These are phyloP conservation scores for Sphenopsis melanotis DNA, from an alignment of 2,797 vertebrate genomes.

Conservation along the genomic window DNA sequence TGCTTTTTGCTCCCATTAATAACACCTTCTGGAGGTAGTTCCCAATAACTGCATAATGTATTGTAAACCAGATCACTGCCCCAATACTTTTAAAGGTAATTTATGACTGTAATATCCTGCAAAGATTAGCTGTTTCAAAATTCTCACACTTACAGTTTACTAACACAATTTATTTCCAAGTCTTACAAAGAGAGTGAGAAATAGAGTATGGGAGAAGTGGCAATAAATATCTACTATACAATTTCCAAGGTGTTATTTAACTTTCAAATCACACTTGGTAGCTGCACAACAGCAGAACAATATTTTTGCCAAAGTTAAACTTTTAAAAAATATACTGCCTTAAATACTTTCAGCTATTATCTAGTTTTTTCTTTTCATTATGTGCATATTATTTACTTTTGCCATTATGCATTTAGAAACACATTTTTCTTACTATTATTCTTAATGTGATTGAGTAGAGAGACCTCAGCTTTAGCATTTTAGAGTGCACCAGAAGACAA, in stretches of 20 bases:
- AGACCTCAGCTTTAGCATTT: not conserved
- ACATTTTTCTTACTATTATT: not conserved
- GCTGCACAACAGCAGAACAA: not conserved
- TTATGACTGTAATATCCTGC: conserved; percentile 9
- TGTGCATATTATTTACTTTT: not conserved
- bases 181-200: not conserved
- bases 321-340: not conserved
- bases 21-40: not conserved
- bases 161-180: not conserved
- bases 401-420: not conserved
- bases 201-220: not conserved
- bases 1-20: not conserved
- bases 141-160: not conserved
- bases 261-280: not conserved
- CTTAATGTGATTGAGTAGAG: not conserved
- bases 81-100: not conserved
- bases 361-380: not conserved
- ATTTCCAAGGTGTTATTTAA: not conserved
- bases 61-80: not conserved
- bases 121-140: conserved; percentile 22
- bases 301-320: not conserved
- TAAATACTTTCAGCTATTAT: not conserved
- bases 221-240: not conserved
- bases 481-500: not conserved
- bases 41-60: not conserved